Base-by-base conservation (phyloP, 2,888 invertebrate species). In the Thymelicus lineola region DNA sequence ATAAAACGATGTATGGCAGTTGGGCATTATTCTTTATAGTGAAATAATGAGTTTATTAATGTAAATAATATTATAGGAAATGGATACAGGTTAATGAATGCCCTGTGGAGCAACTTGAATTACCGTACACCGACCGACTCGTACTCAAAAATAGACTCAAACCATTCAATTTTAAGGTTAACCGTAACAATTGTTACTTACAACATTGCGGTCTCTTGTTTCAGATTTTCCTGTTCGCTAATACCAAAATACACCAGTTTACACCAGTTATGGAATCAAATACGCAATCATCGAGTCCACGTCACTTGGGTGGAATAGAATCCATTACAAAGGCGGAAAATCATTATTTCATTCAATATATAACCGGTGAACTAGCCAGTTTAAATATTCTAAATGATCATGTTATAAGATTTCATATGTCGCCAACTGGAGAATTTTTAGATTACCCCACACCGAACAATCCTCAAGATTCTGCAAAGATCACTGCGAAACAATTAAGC, bases 351-450 rank as follows among this genome's bases (percentile, higher is more conserved):
- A 84, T 93, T 63, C 66, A 81, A 65, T 93, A 89, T 75, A 71
- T 75, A 71, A 85, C 85, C 4, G 86, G 86, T 3, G 90, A 91
- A 82, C 67, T 74, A 20, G 88, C 87, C 1, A 85, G 80, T 73
- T 73, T 93, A 28, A 79, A 86, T 68, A 86, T 93, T 70, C 75
- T 92, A 46, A 91, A 90, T 73, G 81, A 82, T 60, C 92, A 92
- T 79, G 90, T 89, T 0, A 88, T 92, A 67, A 86, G 87, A 77
- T 93, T 83, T 72, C 87, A 90, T 75, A 87, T 93, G 87, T 89
- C 91, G 3, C 88, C 88, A 1, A 82, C 77, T n/a, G 86, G 85
- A 1, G 73, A 74, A 2, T 93, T 92, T 71, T 74, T 80, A 6
- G 91, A 92, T 6, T 90, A 90, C 74, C 93, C 93, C 6, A 73